Percentiles rank a stretch among this genome's conserved stretches.
Conservation (phyloP, 1,140 invertebrate species). For the Teleogryllus occipitalis region DNA sequence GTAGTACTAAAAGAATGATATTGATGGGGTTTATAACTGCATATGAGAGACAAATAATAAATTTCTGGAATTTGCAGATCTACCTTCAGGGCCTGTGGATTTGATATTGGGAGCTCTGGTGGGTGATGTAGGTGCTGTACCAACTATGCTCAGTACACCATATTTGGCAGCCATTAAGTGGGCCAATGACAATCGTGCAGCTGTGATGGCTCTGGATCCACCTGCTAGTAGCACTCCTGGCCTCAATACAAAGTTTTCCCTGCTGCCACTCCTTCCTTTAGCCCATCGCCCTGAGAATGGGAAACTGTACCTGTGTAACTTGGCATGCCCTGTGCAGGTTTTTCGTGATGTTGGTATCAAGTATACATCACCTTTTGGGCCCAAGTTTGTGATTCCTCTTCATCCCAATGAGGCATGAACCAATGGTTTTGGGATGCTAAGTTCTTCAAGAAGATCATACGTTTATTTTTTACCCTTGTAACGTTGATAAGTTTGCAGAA, state of each 20-base stretch:
- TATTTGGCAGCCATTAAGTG: constrained; percentile 43
- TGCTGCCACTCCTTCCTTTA: constrained; percentile 66
- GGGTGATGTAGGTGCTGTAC: constrained; percentile 35
- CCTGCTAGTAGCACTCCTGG: constrained; percentile 56
- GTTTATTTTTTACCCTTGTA: too few relatives aligned
- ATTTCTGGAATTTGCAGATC: constrained; percentile 30
- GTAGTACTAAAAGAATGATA: too few relatives aligned
- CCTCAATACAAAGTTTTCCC: constrained; percentile 62
- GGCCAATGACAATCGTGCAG: constrained; percentile 63
- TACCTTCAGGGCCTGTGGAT: constrained; percentile 51
- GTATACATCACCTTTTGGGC: constrained; percentile 81
- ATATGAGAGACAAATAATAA: not conserved
- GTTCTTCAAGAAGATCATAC: too few relatives aligned
- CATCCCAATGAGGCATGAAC: constrained; percentile 41
- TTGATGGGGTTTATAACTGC: not conserved
- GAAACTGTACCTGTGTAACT: constrained; percentile 77
- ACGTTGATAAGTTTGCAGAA: too few relatives aligned
- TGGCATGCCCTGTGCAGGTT: constrained; percentile 69
- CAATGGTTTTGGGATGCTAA: too few relatives aligned
- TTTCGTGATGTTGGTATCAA: constrained; percentile 67
- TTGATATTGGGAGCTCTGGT: constrained; percentile 60
- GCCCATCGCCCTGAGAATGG: constrained; percentile 60
- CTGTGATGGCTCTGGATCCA: constrained; percentile 73
- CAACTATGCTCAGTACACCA: constrained; percentile 22
- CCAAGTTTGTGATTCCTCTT: constrained; percentile 78